Base-by-base conservation (phyloP, 2,888 invertebrate genomes). In the Stenoptilia bipunctidactyla region DNA sequence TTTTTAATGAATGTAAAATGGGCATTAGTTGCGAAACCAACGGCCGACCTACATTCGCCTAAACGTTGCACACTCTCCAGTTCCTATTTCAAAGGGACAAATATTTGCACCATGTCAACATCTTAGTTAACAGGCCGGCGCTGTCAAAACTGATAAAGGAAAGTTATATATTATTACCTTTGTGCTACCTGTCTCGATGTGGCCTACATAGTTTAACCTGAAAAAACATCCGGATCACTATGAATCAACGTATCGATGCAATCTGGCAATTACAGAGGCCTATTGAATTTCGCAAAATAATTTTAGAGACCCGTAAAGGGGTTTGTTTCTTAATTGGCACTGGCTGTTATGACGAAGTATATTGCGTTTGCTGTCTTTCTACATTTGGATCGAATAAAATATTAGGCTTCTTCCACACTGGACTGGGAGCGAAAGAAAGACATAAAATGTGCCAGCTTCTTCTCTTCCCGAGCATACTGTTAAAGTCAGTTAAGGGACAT, bases 191-290 rank as follows among this genome's bases (percentile, higher is more conserved):
- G 56, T 56, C 56, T 56, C 51, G 52, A 52, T 44, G 41, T 54
- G 69, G 45, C 62, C 72, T 61, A 74, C 64, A 62, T 72, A 58
- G 54, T 49, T 53, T 66, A 69, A 64, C 66, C 66, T 65, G 58
- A 63, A 68, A 71, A 66, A 69, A 66, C 66, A 73, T 68, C 66
- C 65, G 64, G 51, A 47, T 49, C 44, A 40, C 44, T 44, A 50
- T 65, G 58, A 62, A 44, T 60, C 60, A 58, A 51, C 53, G 47
- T 43, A 49, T 52, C 45, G 38, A 46, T 45, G 55, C 55, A 53
- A 53, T 51, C 41, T 37, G 43, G 39, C 50, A 52, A 51, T 53
- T 52, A 48, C 42, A 45, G 41, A 44, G 45, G 40, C 43, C 45
- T 50, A 49, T 49, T 44, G 43, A 40, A 49, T 59, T 61, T 50